These are phyloP conservation scores for Falco naumanni DNA, from an alignment of 2,797 vertebrate genomes.

Conservation along the genomic window DNA sequence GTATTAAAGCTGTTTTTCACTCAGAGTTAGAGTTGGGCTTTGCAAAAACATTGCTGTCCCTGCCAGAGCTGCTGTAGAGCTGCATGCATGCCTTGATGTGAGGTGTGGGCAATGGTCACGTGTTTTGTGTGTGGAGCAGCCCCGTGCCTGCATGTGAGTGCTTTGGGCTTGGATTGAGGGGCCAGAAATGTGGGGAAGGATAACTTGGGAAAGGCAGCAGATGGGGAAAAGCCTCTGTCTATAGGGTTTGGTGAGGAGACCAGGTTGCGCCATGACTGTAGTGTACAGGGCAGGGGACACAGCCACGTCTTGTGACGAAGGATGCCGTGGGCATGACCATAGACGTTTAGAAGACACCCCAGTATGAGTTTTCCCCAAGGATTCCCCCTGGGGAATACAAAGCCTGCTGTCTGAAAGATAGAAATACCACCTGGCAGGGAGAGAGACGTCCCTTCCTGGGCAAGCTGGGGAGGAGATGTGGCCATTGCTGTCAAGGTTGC, in stretches of 20 bases:
- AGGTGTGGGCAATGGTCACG: accelerated
- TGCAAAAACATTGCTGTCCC: neutral
- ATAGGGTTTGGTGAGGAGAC: neutral
- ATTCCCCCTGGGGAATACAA: neutral
- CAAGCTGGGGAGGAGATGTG: neutral
- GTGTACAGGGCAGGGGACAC: no score
- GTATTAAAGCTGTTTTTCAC: neutral
- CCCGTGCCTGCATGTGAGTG: neutral
- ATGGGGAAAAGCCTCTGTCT: neutral
- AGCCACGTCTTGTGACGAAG: neutral
- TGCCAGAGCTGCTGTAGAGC: neutral
- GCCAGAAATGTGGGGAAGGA: neutral
- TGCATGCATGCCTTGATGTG: accelerated
- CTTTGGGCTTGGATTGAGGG: neutral
- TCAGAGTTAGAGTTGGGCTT: neutral
- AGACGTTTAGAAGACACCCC: neutral
- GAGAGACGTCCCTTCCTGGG: neutral
- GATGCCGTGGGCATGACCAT: neutral
- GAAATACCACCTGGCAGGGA: neutral
- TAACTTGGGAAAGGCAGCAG: neutral
- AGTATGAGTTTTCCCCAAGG: neutral
- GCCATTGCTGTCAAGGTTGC: accelerated
- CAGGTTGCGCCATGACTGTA: neutral
- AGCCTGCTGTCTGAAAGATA: neutral
- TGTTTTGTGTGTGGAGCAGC: neutral